These are phyloP conservation scores for Lobophora halterata DNA, from an alignment of 2,888 invertebrate genomes.

Conservation along the genomic window DNA sequence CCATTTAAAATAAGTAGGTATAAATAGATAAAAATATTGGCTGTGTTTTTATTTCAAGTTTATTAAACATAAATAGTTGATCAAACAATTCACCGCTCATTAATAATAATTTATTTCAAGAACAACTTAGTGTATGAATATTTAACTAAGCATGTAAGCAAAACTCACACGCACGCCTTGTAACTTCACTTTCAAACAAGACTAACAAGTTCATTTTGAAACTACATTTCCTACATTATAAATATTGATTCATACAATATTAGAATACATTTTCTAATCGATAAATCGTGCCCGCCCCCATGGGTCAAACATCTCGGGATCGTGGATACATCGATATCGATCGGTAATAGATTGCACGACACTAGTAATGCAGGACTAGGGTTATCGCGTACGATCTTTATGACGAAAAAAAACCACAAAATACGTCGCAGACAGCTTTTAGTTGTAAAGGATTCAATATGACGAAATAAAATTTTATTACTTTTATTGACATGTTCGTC, in stretches of 20 bases:
- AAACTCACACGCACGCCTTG: slow-evolving; percentile 19
- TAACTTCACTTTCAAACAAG: slow-evolving; percentile 29
- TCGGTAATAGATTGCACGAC: slow-evolving; percentile 56
- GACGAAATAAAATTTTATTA: slow-evolving; percentile 62
- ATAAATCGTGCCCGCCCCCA: slow-evolving; percentile 65
- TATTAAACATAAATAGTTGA: not conserved
- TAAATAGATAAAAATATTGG: not conserved
- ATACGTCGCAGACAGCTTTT: slow-evolving; percentile 53
- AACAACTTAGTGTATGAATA: slow-evolving; percentile 15
- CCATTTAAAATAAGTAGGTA: too few relatives aligned
- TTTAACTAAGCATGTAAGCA: slow-evolving; percentile 20
- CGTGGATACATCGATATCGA: slow-evolving; percentile 60
- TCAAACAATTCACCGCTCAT: slow-evolving; percentile 21
- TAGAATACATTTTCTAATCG: slow-evolving; percentile 59
- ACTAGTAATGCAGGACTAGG: slow-evolving; percentile 52
- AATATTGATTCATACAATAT: slow-evolving; percentile 56
- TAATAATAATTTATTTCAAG: slow-evolving; percentile 12
- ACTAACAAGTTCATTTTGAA: slow-evolving; percentile 43
- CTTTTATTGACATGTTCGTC: slow-evolving; percentile 39
- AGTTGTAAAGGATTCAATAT: slow-evolving; percentile 58
- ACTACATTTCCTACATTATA: slow-evolving; percentile 47
- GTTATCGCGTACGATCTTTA: slow-evolving; percentile 71
- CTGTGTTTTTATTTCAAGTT: not conserved
- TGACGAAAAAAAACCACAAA: slow-evolving; percentile 49
- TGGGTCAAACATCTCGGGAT: slow-evolving; percentile 61